phyloP scores from a whole-genome alignment of 2,888 invertebrate genomes.

The Allacma fusca region DNA sequence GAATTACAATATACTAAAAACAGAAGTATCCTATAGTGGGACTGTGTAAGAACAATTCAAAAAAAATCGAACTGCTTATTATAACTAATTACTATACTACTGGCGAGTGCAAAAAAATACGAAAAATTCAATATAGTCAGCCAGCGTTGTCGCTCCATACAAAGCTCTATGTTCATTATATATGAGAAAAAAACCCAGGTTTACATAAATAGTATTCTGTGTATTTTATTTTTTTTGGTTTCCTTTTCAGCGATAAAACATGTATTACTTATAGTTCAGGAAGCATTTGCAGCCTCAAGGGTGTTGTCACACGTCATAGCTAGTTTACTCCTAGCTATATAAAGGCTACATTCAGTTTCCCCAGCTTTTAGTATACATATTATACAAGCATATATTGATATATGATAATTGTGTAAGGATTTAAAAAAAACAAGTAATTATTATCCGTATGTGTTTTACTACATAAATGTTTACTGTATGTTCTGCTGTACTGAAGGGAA shows the following conservation, averaged over 20 bases:
- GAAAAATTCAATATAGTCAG: slow-evolving; percentile 22
- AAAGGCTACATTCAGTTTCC: not conserved
- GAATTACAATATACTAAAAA: not conserved
- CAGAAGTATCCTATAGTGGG: not conserved
- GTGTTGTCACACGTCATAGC: not conserved
- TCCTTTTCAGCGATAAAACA: too few species aligned
- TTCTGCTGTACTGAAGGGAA: not conserved
- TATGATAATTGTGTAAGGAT: slow-evolving; percentile 7
- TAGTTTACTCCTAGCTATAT: not conserved
- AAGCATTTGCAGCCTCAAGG: too few species aligned
- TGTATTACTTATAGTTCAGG: too few species aligned
- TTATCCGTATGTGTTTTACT: not conserved
- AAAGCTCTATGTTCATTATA: not conserved
- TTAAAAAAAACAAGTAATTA: not conserved
- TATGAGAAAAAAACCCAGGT: not conserved
- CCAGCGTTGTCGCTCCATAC: slow-evolving; percentile 13
- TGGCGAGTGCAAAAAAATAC: slow-evolving; percentile 7
- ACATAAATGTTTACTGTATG: not conserved
- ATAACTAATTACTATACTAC: not conserved
- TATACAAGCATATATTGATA: not conserved
- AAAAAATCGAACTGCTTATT: not conserved
- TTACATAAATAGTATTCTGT: not conserved
- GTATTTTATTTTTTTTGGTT: too few species aligned
- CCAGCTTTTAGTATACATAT: not conserved
- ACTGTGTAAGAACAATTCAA: not conserved